Percentiles rank a stretch among this genome's conserved stretches.
Evolutionary conservation across 2,797 vertebrate genomes (phyloP).

Genomic region (Centroberyx gerrardi): DNA sequence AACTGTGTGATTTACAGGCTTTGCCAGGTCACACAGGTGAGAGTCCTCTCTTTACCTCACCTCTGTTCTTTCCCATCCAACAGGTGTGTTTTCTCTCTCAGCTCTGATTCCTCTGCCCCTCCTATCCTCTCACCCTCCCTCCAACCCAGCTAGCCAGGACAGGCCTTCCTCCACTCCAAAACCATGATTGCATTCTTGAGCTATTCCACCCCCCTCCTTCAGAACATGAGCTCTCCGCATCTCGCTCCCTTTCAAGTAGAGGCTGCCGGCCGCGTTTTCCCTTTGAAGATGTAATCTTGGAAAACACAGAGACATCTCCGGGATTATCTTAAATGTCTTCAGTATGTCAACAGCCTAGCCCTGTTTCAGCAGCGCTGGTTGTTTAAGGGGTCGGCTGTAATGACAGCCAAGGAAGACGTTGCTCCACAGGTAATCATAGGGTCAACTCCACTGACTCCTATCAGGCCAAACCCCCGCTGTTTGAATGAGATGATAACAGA

Average conservation of each 20-base stretch:
- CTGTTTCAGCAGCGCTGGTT: constrained; percentile 59
- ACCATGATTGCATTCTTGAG: constrained; percentile 84
- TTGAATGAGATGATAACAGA: constrained; percentile 71
- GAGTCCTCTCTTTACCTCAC: constrained; percentile 43
- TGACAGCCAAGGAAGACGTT: constrained; percentile 75
- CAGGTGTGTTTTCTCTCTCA: constrained; percentile 75
- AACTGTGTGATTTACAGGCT: constrained; percentile 52
- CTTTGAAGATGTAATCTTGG: constrained; percentile 84
- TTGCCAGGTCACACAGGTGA: constrained; percentile 65
- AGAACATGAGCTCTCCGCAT: constrained; percentile 75
- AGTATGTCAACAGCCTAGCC: constrained; percentile 80
- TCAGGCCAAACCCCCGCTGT: constrained; percentile 69
- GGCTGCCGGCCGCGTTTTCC: constrained; percentile 75
- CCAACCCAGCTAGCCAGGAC: constrained; percentile 76
- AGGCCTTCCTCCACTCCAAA: constrained; percentile 75
- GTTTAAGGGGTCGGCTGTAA: constrained; percentile 69
- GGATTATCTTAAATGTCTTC: constrained; percentile 86
- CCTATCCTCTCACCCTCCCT: constrained; percentile 49
- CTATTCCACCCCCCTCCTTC: constrained; percentile 65
- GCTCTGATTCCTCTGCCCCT: constrained; percentile 49
- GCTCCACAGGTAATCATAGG: constrained; percentile 76
- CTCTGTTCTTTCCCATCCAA: constrained; percentile 60
- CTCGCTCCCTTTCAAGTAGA: constrained; percentile 79
- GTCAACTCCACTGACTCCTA: constrained; percentile 70
- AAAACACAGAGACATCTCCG: constrained; percentile 82